Evolutionary conservation across 2,113 vertebrate genomes (phyloP).

Genomic region (Etheostoma spectabile): DNA sequence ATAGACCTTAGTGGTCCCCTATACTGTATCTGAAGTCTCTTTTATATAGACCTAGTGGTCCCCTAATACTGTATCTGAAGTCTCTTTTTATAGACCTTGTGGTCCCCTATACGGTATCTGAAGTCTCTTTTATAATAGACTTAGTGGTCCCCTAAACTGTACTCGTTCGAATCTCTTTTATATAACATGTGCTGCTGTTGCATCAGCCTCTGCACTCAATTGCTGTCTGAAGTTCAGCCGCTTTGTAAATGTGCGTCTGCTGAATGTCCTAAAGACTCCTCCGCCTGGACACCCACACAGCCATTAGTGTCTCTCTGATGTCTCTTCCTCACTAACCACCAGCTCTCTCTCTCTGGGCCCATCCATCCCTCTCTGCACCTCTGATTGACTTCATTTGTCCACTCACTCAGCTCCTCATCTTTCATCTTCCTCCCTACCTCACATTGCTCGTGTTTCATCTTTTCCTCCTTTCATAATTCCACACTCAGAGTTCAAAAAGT

Average conservation of each 20-base stretch:
- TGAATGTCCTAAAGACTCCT: constrained; percentile 30
- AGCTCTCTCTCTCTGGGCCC: neutral
- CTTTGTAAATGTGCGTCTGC: neutral
- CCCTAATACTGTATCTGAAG: too few species aligned
- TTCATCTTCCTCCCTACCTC: neutral
- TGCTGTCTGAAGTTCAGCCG: neutral
- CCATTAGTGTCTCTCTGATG: constrained; percentile 39
- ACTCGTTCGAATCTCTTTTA: too few species aligned
- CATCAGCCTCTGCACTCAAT: neutral
- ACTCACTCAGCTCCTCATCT: neutral
- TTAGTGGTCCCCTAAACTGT: too few species aligned
- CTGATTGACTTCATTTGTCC: constrained; percentile 9
- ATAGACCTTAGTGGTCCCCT: too few species aligned
- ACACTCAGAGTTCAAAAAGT: neutral
- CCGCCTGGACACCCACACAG: constrained; percentile 23
- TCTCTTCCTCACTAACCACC: constrained; percentile 1
- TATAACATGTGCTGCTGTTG: neutral
- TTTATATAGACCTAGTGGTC: too few species aligned
- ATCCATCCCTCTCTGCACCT: neutral
- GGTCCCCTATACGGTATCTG: too few species aligned
- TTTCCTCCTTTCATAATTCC: neutral
- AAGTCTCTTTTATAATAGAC: too few species aligned
- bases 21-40: too few species aligned
- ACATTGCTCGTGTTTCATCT: neutral
- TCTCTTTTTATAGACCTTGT: too few species aligned